Conservation (phyloP, 2,113 vertebrate genomes). For the Thunnus maccoyii region DNA sequence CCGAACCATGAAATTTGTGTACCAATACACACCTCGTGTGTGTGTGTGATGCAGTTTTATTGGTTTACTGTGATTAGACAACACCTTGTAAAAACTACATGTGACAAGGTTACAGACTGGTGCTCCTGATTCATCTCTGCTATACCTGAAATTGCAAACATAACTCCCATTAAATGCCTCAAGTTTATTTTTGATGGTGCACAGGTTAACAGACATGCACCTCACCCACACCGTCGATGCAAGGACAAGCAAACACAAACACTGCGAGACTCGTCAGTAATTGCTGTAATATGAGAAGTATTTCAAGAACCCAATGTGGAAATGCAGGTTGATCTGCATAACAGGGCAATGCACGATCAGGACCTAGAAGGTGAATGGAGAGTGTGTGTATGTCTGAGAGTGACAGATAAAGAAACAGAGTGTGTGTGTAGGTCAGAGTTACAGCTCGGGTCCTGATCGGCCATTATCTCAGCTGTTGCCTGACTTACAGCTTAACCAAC, state of each 20-base stretch:
- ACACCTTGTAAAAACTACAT: neutral
- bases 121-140: too few relatives aligned
- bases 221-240: neutral
- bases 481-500: slow-evolving; percentile 80
- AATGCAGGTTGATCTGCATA: slow-evolving; percentile 61
- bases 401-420: slow-evolving; percentile 31
- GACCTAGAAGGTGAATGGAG: neutral
- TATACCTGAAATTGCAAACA: slow-evolving; percentile 5
- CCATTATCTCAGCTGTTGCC: slow-evolving; percentile 83
- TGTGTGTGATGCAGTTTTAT: neutral
- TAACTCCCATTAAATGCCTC: too few relatives aligned
- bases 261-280: neutral
- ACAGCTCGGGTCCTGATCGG: slow-evolving; percentile 76
- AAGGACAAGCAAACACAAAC: neutral
- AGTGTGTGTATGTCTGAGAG: slow-evolving; percentile 5
- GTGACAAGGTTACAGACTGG: neutral
- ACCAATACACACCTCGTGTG: neutral
- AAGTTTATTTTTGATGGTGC: neutral
- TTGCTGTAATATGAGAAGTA: neutral
- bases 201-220: neutral
- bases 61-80: slow-evolving; percentile 12
- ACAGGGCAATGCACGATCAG: slow-evolving; percentile 15
- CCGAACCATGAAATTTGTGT: too few relatives aligned
- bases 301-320: slow-evolving; percentile 46
- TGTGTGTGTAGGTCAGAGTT: slow-evolving; percentile 71